Conservation (phyloP, 2,888 invertebrate genomes). For the Hypselothyrea guttata region DNA sequence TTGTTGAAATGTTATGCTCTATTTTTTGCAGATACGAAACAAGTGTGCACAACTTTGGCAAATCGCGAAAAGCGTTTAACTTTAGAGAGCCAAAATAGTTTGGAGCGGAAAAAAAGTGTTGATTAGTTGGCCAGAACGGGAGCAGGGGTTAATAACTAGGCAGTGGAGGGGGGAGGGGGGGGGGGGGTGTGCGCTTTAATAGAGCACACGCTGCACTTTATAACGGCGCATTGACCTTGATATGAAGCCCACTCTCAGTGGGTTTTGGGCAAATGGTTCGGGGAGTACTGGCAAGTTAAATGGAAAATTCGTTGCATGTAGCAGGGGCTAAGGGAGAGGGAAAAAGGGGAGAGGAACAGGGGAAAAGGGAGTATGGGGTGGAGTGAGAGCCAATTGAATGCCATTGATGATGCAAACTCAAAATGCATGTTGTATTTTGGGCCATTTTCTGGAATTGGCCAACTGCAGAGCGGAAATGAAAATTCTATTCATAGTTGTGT, state of each 20-base stretch:
- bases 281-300: too few relatives aligned
- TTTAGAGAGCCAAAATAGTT: too few relatives aligned
- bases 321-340: too few relatives aligned
- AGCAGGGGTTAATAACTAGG: neutral
- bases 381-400: too few relatives aligned
- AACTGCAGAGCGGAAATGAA: slow-evolving; percentile 9
- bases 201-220: slow-evolving; percentile 31
- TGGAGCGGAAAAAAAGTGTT: slow-evolving; percentile 20
- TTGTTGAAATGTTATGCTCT: too few relatives aligned
- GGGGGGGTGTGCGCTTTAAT: neutral
- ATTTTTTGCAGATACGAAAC: slow-evolving; percentile 12
- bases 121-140: slow-evolving; percentile 28
- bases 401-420: neutral
- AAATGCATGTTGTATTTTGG: neutral
- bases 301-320: too few relatives aligned
- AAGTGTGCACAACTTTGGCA: slow-evolving; percentile 30
- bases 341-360: too few relatives aligned
- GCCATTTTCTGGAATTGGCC: too few relatives aligned
- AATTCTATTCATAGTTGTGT: neutral
- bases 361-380: too few relatives aligned
- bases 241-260: neutral
- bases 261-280: too few relatives aligned
- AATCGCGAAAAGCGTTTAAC: slow-evolving; percentile 41
- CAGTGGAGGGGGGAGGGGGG: neutral
- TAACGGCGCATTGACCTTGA: slow-evolving; percentile 46